phyloP scores from a whole-genome alignment of 2,888 invertebrate genomes.

The Ormia ochracea region DNA sequence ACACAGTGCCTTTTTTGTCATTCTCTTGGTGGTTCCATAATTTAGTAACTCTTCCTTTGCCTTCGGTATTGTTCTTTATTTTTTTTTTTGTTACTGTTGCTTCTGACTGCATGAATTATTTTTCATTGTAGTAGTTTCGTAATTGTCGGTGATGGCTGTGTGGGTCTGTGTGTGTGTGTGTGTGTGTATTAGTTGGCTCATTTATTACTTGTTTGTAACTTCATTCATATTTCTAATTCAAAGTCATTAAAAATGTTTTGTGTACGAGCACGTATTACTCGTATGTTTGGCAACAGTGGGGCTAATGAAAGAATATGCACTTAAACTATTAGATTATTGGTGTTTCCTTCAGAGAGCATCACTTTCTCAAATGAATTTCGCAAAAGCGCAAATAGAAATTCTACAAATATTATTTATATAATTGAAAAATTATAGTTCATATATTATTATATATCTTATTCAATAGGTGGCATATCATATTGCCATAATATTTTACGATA shows the following conservation, averaged over 20 bases:
- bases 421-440: too few species aligned
- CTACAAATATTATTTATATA: too few species aligned
- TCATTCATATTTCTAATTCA: slow-evolving; percentile 41
- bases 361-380: too few species aligned
- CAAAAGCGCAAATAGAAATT: too few species aligned
- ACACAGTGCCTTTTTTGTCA: neutral
- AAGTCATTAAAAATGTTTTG: neutral
- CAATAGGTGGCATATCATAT: too few species aligned
- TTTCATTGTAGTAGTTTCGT: slow-evolving; percentile 11
- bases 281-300: slow-evolving; percentile 1
- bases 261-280: too few species aligned
- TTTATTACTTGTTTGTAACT: slow-evolving; percentile 17
- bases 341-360: too few species aligned
- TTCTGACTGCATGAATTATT: slow-evolving; percentile 9
- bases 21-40: slow-evolving; percentile 35
- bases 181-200: slow-evolving; percentile 2
- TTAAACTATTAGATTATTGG: neutral
- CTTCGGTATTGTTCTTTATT: neutral
- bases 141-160: slow-evolving; percentile 17
- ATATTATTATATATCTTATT: too few species aligned
- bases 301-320: neutral
- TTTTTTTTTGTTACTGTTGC: slow-evolving; percentile 12
- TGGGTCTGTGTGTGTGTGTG: slow-evolving; percentile 8
- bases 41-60: slow-evolving; percentile 37
- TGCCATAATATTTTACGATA: too few species aligned